Evolutionary conservation across 2,113 vertebrate genomes (phyloP), one percentile per base, ranked within the genome.

Genomic region (Boleophthalmus pectinirostris): DNA sequence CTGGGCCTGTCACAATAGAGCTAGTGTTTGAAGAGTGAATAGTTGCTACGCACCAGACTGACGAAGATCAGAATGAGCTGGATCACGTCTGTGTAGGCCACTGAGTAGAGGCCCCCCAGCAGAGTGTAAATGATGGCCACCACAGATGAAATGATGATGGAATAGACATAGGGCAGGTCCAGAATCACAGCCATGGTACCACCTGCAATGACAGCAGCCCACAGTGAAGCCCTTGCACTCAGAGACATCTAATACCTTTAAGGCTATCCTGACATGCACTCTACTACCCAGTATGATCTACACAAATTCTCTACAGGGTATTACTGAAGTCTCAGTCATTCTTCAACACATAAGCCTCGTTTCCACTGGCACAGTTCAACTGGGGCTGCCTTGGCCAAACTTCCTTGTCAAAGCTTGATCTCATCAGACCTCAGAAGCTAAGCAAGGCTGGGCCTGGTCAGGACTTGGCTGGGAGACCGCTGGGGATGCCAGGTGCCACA

Each of bases 21-120:
- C 18, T 0, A 10, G 3, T 23, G 18, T 45, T 74, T 56, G 8
- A 71, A 45, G 0, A 0, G 49, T 18, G 18, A 51, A 54, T 13
- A 43, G 58, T 70, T 3, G 2, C 54, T 77, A 86, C 93, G 82
- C 90, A 92, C 95, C 94, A 95, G 88, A 61, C 94, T 95, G 87
- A 95, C 2, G 0, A 89, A 90, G 61, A 95, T 92, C 85, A 96
- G 94, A 86, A 93, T 67, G 49, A 95, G 87, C 83, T 96, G 95
- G 78, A 94, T 94, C 53, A 95, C 92, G 35, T 96, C 94, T 0
- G 95, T 96, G 85, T 96, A 96, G 21, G 94, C 94, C 77, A 95
- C 94, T 43, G 95, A 95, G 82, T 96, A 96, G 51, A 96, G 87
- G 0, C 95, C 95, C 74, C 95, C 95, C 80, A 94, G 75, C 49